Evolutionary conservation across 2,888 invertebrate species (phyloP), one percentile per base, ranked within the genome.

Genomic region (Idaea straminata): DNA sequence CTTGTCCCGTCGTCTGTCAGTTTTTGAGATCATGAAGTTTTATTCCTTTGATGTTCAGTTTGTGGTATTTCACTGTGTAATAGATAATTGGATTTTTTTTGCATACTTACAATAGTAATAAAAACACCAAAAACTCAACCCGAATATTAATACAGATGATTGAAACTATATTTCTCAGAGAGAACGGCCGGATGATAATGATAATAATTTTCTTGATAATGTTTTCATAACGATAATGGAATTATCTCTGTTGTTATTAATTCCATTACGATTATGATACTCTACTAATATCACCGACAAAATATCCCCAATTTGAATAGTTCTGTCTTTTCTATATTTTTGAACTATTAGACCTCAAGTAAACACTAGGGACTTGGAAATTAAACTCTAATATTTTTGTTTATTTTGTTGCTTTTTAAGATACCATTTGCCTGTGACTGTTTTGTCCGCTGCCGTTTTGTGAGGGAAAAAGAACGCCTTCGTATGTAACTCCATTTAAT

Each of bases 401-500:
- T 68, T 35, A 64, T 47, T 15, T 25, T 57, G 57, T 58, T 25
- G 64, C 57, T 67, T 68, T 74, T 87, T 92, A 92, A 70, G 91
- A 91, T 58, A 91, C 89, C 88, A 92, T 89, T 79, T 89, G 89
- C 81, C 89, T 82, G 79, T 91, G 89, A 47, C 86, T 86, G 70
- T 88, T 90, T 67, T 86, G 88, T n/a, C 87, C 87, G 74, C 86
- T 93, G 64, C 85, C 85, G 69, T 81, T 86, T 69, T 87, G 86
- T 69, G 91, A 84, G 61, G 92, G 91, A 86, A 98, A 98, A 6
- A 99, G 94, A 7, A 99, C 97, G 25, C 99, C 99, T 90, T 99
- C 97, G 88, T 99, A 99, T 87, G 97, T 96, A 64, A 97, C 95
- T 61, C 99, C 99, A 85, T 99, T 99, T 70, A 99, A 94, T 88